These are phyloP conservation scores for Chesias legatella DNA, from an alignment of 2,888 invertebrate species.

Conservation along the genomic window DNA sequence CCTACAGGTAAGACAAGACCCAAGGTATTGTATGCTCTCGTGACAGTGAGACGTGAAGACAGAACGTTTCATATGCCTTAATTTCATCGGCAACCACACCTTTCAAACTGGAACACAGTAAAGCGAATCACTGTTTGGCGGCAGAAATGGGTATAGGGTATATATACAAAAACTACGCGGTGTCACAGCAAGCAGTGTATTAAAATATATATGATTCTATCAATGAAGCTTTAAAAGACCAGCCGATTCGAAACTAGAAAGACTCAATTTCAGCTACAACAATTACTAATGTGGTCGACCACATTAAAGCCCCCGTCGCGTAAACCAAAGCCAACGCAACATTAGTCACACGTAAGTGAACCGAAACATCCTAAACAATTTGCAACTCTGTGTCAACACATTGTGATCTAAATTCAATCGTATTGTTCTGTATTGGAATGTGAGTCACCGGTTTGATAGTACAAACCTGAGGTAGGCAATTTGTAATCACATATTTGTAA, in stretches of 20 bases:
- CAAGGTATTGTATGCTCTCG: no score
- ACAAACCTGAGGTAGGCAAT: constrained; percentile 19
- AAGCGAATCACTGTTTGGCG: no score
- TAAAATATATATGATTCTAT: no score
- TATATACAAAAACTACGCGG: no score
- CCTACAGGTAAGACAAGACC: no score
- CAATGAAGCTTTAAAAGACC: constrained; percentile 1
- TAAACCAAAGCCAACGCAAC: constrained; percentile 16
- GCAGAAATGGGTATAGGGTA: no score
- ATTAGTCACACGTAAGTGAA: constrained; percentile 44
- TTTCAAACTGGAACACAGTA: no score
- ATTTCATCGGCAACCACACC: no score
- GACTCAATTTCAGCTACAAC: constrained; percentile 19
- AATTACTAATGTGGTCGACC: constrained; percentile 27
- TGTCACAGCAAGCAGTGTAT: no score
- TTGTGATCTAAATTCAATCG: background rate
- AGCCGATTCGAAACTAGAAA: constrained; percentile 1
- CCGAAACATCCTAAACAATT: background rate
- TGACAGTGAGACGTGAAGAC: no score
- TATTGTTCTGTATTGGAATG: constrained; percentile 3
- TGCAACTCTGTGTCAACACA: constrained; percentile 2
- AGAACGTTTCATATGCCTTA: no score
- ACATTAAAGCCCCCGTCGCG: constrained; percentile 16
- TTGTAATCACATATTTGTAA: constrained; percentile 40
- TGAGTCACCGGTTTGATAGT: constrained; percentile 50